Conservation (phyloP, 2,113 vertebrate species). For the Polyodon spathula region DNA sequence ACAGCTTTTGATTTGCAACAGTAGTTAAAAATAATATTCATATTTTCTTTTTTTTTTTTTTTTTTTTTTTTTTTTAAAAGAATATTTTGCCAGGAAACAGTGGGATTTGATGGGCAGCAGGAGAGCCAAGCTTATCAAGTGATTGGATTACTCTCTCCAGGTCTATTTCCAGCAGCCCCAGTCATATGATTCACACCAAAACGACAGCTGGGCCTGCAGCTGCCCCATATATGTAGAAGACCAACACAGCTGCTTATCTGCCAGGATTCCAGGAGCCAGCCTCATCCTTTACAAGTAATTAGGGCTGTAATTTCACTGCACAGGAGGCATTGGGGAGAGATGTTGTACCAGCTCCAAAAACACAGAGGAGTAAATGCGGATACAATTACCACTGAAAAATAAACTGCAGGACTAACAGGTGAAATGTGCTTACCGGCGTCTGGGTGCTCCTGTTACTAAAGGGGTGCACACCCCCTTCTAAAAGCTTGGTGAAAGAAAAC, state of each 20-base stretch:
- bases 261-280: conserved; percentile 69
- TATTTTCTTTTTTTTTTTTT: too few relatives aligned
- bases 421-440: not conserved
- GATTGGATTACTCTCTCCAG: conserved; percentile 76
- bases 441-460: too few relatives aligned
- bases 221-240: conserved; percentile 76
- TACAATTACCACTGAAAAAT: conserved; percentile 1
- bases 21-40: too few relatives aligned
- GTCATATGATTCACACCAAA: conserved; percentile 76
- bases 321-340: not conserved
- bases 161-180: conserved; percentile 84
- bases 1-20: too few relatives aligned
- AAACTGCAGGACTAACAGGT: not conserved
- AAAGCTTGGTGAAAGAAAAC: too few relatives aligned
- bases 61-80: too few relatives aligned
- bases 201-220: conserved; percentile 90
- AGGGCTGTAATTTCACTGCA: conserved; percentile 25
- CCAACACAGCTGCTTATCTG: conserved; percentile 79
- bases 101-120: conserved; percentile 40
- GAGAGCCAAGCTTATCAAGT: conserved; percentile 70
- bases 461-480: not conserved
- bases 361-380: not conserved
- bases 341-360: not conserved
- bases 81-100: conserved; percentile 20
- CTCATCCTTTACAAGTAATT: conserved; percentile 65